These are phyloP conservation scores for Lamproptera curius DNA, from an alignment of 2,888 invertebrate genomes.

Conservation along the genomic window DNA sequence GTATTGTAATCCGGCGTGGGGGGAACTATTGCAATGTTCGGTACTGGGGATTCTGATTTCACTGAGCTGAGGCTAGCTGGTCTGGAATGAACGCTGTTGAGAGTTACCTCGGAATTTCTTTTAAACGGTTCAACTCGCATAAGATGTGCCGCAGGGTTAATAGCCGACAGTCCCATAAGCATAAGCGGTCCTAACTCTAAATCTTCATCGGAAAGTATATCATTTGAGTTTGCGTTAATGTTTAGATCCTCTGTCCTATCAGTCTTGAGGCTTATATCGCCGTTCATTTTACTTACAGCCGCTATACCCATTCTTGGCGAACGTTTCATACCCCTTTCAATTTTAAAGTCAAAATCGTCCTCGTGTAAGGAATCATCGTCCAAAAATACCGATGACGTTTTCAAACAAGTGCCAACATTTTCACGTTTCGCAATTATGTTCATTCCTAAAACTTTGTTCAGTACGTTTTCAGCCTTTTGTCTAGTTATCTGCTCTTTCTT, in stretches of 20 bases:
- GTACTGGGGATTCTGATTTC: slow-evolving; percentile 73
- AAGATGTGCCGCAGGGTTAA: slow-evolving; percentile 79
- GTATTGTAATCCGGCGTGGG: slow-evolving; percentile 83
- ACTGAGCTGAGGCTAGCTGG: slow-evolving; percentile 63
- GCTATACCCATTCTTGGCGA: slow-evolving; percentile 71
- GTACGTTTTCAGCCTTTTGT: slow-evolving; percentile 69
- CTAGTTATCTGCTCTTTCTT: slow-evolving; percentile 67
- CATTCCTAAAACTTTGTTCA: slow-evolving; percentile 71
- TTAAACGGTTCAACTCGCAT: slow-evolving; percentile 80
- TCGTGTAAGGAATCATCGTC: slow-evolving; percentile 65
- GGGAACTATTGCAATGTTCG: slow-evolving; percentile 86
- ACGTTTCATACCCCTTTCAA: slow-evolving; percentile 61
- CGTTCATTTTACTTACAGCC: slow-evolving; percentile 70
- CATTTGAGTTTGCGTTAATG: slow-evolving; percentile 46
- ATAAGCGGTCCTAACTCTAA: slow-evolving; percentile 81
- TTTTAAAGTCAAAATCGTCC: slow-evolving; percentile 61
- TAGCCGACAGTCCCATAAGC: slow-evolving; percentile 81
- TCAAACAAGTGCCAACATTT: slow-evolving; percentile 61
- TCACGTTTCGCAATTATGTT: slow-evolving; percentile 68
- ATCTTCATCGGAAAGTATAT: slow-evolving; percentile 75
- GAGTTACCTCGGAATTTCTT: slow-evolving; percentile 41
- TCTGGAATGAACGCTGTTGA: slow-evolving; percentile 59
- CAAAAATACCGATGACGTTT: slow-evolving; percentile 67
- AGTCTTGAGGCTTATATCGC: slow-evolving; percentile 67
- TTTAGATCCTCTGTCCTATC: slow-evolving; percentile 56